phyloP scores from a whole-genome alignment of 2,797 vertebrate genomes.

The Tapirus indicus region DNA sequence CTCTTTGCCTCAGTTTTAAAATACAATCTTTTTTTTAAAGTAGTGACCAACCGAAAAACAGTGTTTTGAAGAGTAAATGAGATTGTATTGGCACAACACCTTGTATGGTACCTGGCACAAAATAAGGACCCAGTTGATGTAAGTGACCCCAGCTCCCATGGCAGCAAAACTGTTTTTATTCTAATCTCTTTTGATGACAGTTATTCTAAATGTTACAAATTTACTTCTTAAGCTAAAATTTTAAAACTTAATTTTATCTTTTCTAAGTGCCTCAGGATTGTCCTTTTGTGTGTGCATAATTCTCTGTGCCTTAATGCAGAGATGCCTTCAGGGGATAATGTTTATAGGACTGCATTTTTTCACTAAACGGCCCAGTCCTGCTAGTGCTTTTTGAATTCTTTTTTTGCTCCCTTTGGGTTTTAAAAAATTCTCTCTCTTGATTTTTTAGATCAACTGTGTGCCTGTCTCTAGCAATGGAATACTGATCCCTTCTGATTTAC shows the following conservation, averaged over 20 bases:
- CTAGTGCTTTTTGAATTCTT: constrained; percentile 20
- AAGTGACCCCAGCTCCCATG: not conserved
- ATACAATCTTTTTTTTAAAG: not conserved
- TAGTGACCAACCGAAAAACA: not conserved
- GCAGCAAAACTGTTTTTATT: not conserved
- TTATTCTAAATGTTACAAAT: constrained; percentile 22
- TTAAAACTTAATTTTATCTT: constrained; percentile 17
- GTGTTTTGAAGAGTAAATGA: constrained; percentile 23
- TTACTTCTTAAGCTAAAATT: constrained; percentile 2
- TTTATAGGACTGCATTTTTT: not conserved
- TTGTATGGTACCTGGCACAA: not conserved
- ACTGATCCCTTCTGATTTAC: constrained; percentile 42
- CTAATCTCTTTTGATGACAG: not conserved
- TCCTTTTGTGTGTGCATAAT: constrained; percentile 47
- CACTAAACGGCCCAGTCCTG: not conserved
- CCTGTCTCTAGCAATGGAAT: not conserved
- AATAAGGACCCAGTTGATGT: not conserved
- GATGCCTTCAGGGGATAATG: not conserved
- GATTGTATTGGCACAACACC: not conserved
- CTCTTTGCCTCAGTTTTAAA: not conserved
- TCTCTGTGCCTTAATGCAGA: constrained; percentile 15
- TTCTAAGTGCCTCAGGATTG: not conserved
- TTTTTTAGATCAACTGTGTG: not conserved
- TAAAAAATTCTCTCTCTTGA: not conserved
- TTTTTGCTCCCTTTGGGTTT: not conserved